These are phyloP conservation scores for Solenopsis fugax DNA, from an alignment of 1,140 invertebrate species.

Conservation along the genomic window DNA sequence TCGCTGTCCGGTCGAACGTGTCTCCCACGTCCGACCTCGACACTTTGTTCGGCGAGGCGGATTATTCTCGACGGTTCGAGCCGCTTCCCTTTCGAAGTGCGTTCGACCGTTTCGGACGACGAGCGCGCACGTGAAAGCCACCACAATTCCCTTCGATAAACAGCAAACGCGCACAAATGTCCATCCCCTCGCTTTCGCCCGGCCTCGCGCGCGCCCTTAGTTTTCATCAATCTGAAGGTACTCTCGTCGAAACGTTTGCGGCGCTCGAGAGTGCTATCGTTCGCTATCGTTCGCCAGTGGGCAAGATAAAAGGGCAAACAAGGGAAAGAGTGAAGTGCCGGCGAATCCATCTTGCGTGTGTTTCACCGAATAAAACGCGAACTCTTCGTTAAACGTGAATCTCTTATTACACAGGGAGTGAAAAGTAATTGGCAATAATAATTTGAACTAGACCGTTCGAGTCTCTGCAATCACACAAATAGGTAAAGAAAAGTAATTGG, in stretches of 20 bases:
- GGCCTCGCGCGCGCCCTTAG: constrained; percentile 14
- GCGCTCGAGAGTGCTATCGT: constrained; percentile 37
- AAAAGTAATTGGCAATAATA: not conserved
- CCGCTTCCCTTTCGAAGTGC: constrained; percentile 56
- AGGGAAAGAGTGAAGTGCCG: not conserved
- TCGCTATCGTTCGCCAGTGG: constrained; percentile 26
- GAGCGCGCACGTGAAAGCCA: constrained; percentile 55
- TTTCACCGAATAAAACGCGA: constrained; percentile 20
- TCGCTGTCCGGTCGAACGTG: constrained; percentile 36
- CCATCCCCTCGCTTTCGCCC: constrained; percentile 31
- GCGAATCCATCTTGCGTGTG: not conserved
- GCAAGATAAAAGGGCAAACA: constrained; percentile 25
- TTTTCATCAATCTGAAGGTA: constrained; percentile 59
- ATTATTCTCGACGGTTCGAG: constrained; percentile 54
- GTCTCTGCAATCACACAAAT: too few relatives aligned
- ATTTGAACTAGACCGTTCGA: too few relatives aligned
- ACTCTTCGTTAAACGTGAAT: not conserved
- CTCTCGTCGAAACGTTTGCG: constrained; percentile 22
- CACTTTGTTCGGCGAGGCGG: constrained; percentile 64
- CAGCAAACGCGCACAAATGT: constrained; percentile 46
- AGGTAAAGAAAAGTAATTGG: not conserved
- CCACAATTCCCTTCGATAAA: constrained; percentile 67
- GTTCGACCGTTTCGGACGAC: constrained; percentile 58
- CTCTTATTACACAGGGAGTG: not conserved
- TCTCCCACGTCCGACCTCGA: constrained; percentile 54